Evolutionary conservation across 1,140 invertebrate genomes (phyloP), one percentile per base, ranked within the genome.

Genomic region (Bombyx mandarina): DNA sequence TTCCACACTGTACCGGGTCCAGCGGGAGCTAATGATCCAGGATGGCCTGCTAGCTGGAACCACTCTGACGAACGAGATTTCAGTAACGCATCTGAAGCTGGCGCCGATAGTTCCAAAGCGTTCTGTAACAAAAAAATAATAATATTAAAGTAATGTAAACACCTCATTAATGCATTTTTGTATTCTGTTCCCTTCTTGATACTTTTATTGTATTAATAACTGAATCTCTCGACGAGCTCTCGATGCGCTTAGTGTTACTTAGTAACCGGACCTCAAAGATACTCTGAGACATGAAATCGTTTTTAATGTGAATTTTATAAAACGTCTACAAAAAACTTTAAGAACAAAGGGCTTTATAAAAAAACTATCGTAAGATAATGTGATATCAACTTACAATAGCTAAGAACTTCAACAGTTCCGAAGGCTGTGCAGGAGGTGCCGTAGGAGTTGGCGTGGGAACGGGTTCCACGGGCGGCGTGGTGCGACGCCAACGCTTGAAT

Each of bases 1-100:
- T 98, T 98, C 93, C 97, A 98, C 35, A 98, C 95, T 6, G 96
- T 97, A 45, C 96, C 96, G 2, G 96, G 95, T 0, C 96, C 95
- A 3, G 97, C 97, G 7, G 96, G 96, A 8, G 97, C 96, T 86
- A 99, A 93, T 60, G 95, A 95, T 50, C 97, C 96, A 57, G 93
- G 93, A 85, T 99, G 98, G 0, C 98, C 98, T 10, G 96, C 96
- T 51, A 99, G 85, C 83, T 99, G 97, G 80, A 99, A 94, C 96
- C 96, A 98, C 61, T 89, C 88, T 45, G 68, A 85, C 45, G 80
- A 89, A 44, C 90, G 90, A 58, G 94, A 94, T 67, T 94, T 95
- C 52, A 98, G 79, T 43, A 98, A 87, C 26, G 96, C 91, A 74
- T 97, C 95, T 67, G 95, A 96, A 45, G 97, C 96, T 45, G 97